Conservation (phyloP, 1,140 invertebrate genomes). For the Neuroterus valhalla region DNA sequence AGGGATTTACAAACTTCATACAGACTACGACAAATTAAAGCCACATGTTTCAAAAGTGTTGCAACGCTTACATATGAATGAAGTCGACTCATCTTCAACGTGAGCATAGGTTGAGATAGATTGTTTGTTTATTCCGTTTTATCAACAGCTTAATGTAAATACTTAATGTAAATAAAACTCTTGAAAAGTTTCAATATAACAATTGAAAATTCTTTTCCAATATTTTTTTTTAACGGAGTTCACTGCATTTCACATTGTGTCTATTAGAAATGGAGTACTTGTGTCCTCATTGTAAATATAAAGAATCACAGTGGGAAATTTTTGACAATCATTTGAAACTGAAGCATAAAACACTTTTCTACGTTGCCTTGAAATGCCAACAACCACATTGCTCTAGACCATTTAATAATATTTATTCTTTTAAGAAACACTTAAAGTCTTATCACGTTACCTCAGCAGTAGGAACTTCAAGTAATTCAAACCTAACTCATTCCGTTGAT, state of each 20-base stretch:
- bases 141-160: too few species aligned
- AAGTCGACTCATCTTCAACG: background rate
- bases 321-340: conserved; percentile 45
- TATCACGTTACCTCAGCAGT: conserved; percentile 31
- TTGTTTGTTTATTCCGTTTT: background rate
- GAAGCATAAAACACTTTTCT: conserved; percentile 39
- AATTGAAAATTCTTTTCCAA: conserved; percentile 23
- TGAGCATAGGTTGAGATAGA: background rate
- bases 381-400: conserved; percentile 36
- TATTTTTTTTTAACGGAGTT: background rate
- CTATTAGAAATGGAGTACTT: conserved; percentile 5
- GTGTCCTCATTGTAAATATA: conserved; percentile 44
- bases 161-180: background rate
- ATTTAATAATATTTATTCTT: conserved; percentile 44
- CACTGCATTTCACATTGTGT: too few species aligned
- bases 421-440: conserved; percentile 41
- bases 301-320: conserved; percentile 16
- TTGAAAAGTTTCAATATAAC: conserved; percentile 20
- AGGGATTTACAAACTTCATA: conserved; percentile 41
- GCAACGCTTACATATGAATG: conserved; percentile 18
- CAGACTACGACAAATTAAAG: conserved; percentile 40
- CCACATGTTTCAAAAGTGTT: conserved; percentile 38
- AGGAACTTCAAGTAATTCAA: too few species aligned
- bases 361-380: conserved; percentile 39
- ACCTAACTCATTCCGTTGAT: too few species aligned